phyloP scores from a whole-genome alignment of 2,888 invertebrate species.

The Phanerotoma sp. region DNA sequence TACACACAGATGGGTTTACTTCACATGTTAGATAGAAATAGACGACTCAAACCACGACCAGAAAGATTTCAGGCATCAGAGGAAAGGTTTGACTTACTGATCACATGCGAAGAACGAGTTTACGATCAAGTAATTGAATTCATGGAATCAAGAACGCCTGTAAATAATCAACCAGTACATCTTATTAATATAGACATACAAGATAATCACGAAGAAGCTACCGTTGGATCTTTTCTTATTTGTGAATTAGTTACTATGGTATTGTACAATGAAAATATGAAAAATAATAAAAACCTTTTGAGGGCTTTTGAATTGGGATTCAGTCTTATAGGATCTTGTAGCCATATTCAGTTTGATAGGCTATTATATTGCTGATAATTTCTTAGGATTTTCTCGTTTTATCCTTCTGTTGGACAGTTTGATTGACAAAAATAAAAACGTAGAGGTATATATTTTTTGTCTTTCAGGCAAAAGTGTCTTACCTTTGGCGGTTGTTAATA shows the following conservation, averaged over 20 bases:
- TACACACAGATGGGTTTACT: slow-evolving; percentile 98
- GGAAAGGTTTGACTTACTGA: slow-evolving; percentile 92
- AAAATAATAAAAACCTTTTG: slow-evolving; percentile 10
- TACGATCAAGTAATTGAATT: slow-evolving; percentile 97
- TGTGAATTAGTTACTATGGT: slow-evolving; percentile 93
- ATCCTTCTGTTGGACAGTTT: too few relatives aligned
- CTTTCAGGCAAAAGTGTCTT: too few relatives aligned
- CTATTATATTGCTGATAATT: too few relatives aligned
- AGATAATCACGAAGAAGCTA: slow-evolving; percentile 99
- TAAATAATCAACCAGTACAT: slow-evolving; percentile 87
- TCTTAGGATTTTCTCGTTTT: too few relatives aligned
- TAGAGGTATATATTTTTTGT: too few relatives aligned
- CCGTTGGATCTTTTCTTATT: slow-evolving; percentile 96
- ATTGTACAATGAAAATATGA: slow-evolving; percentile 41
- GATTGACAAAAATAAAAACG: too few relatives aligned
- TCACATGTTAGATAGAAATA: slow-evolving; percentile 97
- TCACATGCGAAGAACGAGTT: slow-evolving; percentile 97
- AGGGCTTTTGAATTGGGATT: neutral
- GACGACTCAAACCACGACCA: slow-evolving; percentile 90
- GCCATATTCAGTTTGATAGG: too few relatives aligned
- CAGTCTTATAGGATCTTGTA: neutral
- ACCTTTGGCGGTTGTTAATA: too few relatives aligned
- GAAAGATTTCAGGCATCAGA: slow-evolving; percentile 89
- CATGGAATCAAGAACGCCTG: slow-evolving; percentile 79
- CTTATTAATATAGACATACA: slow-evolving; percentile 98